These are phyloP conservation scores for Plestiodon gilberti DNA, from an alignment of 2,113 vertebrate species.

Conservation along the genomic window DNA sequence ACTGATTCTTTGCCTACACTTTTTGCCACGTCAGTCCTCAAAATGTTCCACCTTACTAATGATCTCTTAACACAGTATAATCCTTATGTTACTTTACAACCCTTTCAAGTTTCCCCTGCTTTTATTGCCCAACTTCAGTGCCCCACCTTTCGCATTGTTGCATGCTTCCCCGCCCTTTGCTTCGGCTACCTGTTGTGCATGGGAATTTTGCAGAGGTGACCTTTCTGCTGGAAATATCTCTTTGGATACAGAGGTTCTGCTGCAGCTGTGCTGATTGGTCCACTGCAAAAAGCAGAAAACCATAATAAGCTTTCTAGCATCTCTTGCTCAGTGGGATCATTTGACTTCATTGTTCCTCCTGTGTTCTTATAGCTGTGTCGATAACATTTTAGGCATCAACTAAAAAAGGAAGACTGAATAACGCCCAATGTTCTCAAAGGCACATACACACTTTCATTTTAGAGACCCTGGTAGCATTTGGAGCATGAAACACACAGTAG, in stretches of 20 bases:
- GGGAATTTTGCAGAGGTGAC: not conserved
- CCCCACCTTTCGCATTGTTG: not conserved
- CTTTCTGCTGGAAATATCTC: not conserved
- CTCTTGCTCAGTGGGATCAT: conserved; percentile 13
- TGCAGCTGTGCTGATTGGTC: not conserved
- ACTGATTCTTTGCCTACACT: conserved; percentile 3
- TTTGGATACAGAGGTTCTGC: not conserved
- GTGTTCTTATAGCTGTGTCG: conserved; percentile 8
- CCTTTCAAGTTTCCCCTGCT: not conserved
- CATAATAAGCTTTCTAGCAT: not conserved
- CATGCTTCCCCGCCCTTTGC: not conserved
- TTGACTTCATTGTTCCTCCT: not conserved
- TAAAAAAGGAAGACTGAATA: not conserved
- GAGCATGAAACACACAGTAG: not conserved
- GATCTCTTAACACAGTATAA: not conserved
- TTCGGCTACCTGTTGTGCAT: not conserved
- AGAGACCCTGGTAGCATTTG: not conserved
- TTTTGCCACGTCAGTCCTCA: not conserved
- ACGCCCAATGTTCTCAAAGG: not conserved
- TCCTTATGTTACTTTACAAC: not conserved
- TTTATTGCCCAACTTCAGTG: not conserved
- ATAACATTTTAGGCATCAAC: not conserved
- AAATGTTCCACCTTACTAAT: not conserved
- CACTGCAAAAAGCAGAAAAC: not conserved
- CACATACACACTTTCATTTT: not conserved